phyloP scores from a whole-genome alignment of 2,888 invertebrate species.

The Andrena chrysosceles region DNA sequence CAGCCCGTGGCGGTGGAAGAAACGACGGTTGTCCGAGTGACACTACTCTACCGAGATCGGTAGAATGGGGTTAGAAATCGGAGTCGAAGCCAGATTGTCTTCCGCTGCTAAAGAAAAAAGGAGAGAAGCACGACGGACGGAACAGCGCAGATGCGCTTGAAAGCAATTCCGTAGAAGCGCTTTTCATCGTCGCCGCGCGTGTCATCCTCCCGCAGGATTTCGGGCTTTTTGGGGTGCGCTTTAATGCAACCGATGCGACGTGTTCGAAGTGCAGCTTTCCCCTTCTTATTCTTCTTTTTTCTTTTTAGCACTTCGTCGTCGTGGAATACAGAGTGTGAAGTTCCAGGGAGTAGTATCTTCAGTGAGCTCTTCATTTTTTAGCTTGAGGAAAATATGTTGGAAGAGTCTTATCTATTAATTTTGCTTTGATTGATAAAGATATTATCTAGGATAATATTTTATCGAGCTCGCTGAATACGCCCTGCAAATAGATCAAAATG shows the following conservation, averaged over 20 bases:
- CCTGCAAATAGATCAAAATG: too few relatives aligned
- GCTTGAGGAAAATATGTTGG: background rate
- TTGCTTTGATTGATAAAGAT: too few relatives aligned
- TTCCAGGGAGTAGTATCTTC: background rate
- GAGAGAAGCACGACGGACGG: background rate
- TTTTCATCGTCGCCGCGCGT: conserved; percentile 48
- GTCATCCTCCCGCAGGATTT: conserved; percentile 32
- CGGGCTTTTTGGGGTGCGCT: background rate
- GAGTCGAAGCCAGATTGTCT: conserved; percentile 30
- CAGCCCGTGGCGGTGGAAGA: background rate
- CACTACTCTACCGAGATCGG: conserved; percentile 45
- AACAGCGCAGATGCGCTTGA: conserved; percentile 53
- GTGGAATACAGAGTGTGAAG: background rate
- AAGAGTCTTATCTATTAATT: too few relatives aligned
- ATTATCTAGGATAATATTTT: background rate
- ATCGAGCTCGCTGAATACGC: background rate
- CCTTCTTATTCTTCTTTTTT: background rate
- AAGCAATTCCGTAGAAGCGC: conserved; percentile 51
- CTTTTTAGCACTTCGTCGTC: background rate
- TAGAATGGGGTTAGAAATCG: conserved; percentile 52
- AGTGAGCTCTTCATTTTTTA: background rate
- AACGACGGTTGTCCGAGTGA: conserved; percentile 52
- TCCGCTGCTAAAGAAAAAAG: conserved; percentile 4
- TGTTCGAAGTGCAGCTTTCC: background rate
- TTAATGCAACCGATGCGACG: conserved; percentile 16